phyloP scores from a whole-genome alignment of 2,113 vertebrate genomes.

The Probosciger aterrimus region DNA sequence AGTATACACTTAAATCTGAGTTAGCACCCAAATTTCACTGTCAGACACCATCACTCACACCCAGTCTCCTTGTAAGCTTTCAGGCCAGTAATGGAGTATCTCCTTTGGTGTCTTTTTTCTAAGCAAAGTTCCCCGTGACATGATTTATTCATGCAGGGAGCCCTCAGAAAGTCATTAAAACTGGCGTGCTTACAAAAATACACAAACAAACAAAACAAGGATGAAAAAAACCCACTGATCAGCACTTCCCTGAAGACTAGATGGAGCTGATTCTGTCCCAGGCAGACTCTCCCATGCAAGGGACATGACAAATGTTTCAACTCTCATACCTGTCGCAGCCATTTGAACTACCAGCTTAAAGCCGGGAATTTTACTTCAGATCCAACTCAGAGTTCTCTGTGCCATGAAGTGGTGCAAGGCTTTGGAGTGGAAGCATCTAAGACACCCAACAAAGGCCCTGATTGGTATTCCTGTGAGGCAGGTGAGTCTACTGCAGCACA shows the following conservation, averaged over 20 bases:
- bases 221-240: neutral
- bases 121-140: neutral
- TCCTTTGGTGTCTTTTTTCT: neutral
- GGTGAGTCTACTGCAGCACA: neutral
- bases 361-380: neutral
- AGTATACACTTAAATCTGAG: neutral
- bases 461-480: neutral
- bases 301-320: neutral
- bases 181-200: conserved; percentile 27
- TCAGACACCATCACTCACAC: neutral
- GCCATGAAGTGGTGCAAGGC: neutral
- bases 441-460: neutral
- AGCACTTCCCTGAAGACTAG: conserved; percentile 50
- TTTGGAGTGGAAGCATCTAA: neutral
- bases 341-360: neutral
- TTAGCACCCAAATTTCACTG: neutral
- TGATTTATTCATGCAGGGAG: conserved; percentile 46
- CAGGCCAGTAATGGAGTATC: neutral
- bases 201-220: conserved; percentile 45
- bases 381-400: neutral
- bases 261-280: conserved; percentile 39
- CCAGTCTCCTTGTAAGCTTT: neutral
- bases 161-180: conserved; percentile 43
- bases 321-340: conserved; percentile 9
- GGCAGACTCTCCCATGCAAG: conserved; percentile 12